Conservation (phyloP, 2,797 vertebrate species). For the Amniataba percoides region DNA sequence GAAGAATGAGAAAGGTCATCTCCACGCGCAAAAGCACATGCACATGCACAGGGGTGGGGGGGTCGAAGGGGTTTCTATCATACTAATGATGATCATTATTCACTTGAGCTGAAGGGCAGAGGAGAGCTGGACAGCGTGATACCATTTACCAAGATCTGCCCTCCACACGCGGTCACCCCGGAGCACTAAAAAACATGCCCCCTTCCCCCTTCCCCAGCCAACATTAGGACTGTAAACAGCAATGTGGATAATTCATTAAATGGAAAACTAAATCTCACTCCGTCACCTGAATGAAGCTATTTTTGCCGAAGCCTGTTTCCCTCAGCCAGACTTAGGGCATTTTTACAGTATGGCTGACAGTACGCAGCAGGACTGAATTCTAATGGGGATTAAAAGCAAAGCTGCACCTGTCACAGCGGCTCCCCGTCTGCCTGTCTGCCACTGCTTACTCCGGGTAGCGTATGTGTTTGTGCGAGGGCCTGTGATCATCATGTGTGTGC, state of each 20-base stretch:
- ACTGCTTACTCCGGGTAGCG: conserved; percentile 24
- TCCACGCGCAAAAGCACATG: conserved; percentile 27
- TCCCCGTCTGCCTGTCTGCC: conserved; percentile 34
- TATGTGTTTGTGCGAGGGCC: background rate
- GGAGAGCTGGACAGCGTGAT: conserved; percentile 42
- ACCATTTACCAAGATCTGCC: conserved; percentile 44
- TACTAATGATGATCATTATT: conserved; percentile 79
- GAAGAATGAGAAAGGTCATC: conserved; percentile 75
- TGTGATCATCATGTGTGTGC: conserved; percentile 22
- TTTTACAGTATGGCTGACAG: conserved; percentile 55
- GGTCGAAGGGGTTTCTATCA: conserved; percentile 54
- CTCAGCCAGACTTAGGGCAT: conserved; percentile 10
- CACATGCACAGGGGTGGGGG: conserved; percentile 6
- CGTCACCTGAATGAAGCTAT: conserved; percentile 24
- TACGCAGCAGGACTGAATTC: conserved; percentile 58
- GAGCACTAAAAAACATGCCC: conserved; percentile 15
- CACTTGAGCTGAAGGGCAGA: conserved; percentile 71
- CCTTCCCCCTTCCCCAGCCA: no score
- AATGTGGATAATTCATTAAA: conserved; percentile 23
- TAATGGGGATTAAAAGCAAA: conserved; percentile 71
- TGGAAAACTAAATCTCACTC: conserved; percentile 14
- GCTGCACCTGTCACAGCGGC: conserved; percentile 66
- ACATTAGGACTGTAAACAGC: conserved; percentile 17
- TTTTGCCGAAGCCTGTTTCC: conserved; percentile 23
- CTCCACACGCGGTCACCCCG: conserved; percentile 24